phyloP scores from a whole-genome alignment of 2,888 invertebrate species.

The Pedicia rivosa region DNA sequence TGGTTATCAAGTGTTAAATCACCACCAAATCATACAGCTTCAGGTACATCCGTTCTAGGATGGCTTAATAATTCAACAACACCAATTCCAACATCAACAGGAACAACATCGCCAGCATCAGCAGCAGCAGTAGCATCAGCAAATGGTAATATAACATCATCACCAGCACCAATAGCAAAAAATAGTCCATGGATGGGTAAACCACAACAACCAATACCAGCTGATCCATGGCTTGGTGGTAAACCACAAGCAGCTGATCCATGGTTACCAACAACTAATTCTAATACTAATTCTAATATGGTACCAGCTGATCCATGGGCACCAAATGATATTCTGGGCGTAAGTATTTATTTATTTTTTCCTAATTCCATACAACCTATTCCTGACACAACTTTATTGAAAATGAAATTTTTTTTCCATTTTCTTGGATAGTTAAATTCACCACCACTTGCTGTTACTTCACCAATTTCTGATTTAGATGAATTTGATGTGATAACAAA shows the following conservation, averaged over 20 bases:
- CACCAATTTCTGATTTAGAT: slow-evolving; percentile 55
- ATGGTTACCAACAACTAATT: slow-evolving; percentile 12
- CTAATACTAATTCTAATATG: slow-evolving; percentile 13
- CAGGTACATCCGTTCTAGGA: slow-evolving; percentile 29
- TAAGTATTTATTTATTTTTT: slow-evolving; percentile 1
- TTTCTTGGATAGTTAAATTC: slow-evolving; percentile 13
- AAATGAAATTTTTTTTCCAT: not conserved
- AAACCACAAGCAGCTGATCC: slow-evolving; percentile 11
- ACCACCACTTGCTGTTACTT: slow-evolving; percentile 17
- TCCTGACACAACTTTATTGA: too few species aligned
- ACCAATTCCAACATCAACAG: slow-evolving; percentile 13
- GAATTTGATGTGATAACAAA: slow-evolving; percentile 79
- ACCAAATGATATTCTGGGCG: slow-evolving; percentile 13
- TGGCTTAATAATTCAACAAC: slow-evolving; percentile 23
- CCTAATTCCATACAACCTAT: slow-evolving; percentile 2
- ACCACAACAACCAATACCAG: slow-evolving; percentile 9
- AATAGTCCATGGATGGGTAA: slow-evolving; percentile 11
- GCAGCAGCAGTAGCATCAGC: slow-evolving; percentile 6
- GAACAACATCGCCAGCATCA: slow-evolving; percentile 19
- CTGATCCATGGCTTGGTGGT: slow-evolving; percentile 23
- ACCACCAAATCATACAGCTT: slow-evolving; percentile 28
- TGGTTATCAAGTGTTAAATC: slow-evolving; percentile 24
- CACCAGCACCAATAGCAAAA: slow-evolving; percentile 11
- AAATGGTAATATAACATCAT: slow-evolving; percentile 11
- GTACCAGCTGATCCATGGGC: slow-evolving; percentile 42